Evolutionary conservation across 2,888 invertebrate genomes (phyloP).

Genomic region (Watsonalla binaria): DNA sequence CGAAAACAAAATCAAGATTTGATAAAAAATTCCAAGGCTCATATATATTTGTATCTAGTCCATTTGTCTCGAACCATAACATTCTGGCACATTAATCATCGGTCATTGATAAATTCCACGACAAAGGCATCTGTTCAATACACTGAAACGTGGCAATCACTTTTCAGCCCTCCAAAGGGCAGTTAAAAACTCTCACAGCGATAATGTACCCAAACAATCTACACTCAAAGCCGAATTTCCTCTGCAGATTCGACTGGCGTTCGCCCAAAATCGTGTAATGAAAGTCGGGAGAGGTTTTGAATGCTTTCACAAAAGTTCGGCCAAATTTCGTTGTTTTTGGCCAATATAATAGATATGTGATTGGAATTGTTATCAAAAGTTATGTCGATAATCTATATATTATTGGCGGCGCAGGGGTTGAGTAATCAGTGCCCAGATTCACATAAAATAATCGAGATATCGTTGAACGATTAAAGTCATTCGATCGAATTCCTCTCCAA

Average conservation of each 20-base stretch:
- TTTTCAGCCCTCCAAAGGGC: background rate
- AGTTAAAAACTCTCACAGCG: background rate
- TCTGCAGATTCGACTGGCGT: background rate
- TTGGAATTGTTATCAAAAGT: background rate
- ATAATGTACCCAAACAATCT: background rate
- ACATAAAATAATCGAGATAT: too few relatives aligned
- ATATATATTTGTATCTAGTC: background rate
- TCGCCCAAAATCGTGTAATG: background rate
- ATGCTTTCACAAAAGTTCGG: background rate
- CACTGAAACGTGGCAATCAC: background rate
- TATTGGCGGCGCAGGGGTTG: too few relatives aligned
- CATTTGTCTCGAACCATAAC: background rate
- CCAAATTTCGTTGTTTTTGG: background rate
- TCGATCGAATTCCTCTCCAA: too few relatives aligned
- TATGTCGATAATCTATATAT: too few relatives aligned
- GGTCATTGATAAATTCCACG: background rate
- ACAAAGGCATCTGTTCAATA: background rate
- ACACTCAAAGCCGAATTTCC: background rate
- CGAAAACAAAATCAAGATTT: background rate
- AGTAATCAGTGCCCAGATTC: too few relatives aligned
- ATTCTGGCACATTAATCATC: background rate
- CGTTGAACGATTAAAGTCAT: too few relatives aligned
- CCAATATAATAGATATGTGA: background rate
- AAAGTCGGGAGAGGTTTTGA: too few relatives aligned
- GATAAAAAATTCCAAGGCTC: background rate